Conservation (phyloP, 2,113 vertebrate genomes). For the Microcebus lehilahytsara region DNA sequence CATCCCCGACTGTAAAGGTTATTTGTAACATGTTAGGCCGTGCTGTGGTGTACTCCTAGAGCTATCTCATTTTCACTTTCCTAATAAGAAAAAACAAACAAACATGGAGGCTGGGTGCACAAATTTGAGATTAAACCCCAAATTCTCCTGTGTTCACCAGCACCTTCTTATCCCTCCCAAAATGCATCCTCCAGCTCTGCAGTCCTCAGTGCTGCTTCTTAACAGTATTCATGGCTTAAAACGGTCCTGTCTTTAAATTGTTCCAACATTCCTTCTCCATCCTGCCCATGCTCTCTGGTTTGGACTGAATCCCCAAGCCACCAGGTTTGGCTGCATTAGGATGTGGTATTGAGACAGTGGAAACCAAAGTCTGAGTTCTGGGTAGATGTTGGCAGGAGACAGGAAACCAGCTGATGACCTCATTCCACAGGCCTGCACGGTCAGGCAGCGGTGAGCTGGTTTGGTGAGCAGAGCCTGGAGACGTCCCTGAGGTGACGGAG, state of each 20-base stretch:
- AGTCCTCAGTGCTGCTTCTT: neutral
- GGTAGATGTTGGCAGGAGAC: neutral
- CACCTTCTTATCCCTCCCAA: neutral
- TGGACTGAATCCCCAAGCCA: neutral
- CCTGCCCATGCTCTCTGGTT: neutral
- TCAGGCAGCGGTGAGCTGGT: neutral
- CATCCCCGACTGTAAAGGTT: neutral
- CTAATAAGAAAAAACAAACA: neutral
- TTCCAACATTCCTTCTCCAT: neutral
- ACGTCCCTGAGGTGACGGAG: rapidly evolving
- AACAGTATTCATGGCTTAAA: neutral
- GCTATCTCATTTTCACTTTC: neutral
- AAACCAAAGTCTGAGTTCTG: conserved; percentile 20
- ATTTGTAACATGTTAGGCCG: neutral
- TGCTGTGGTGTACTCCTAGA: neutral
- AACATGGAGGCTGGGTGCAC: neutral
- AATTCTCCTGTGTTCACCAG: neutral
- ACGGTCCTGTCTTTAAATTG: neutral
- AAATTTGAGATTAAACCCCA: neutral
- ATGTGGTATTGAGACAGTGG: neutral
- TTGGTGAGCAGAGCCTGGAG: neutral
- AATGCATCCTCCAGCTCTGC: neutral
- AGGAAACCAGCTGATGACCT: neutral
- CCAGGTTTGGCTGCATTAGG: neutral
- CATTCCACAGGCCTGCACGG: neutral